Percentiles rank a stretch among this genome's conserved stretches.
Conservation (phyloP, 2,797 vertebrate genomes). For the Champsocephalus esox region DNA sequence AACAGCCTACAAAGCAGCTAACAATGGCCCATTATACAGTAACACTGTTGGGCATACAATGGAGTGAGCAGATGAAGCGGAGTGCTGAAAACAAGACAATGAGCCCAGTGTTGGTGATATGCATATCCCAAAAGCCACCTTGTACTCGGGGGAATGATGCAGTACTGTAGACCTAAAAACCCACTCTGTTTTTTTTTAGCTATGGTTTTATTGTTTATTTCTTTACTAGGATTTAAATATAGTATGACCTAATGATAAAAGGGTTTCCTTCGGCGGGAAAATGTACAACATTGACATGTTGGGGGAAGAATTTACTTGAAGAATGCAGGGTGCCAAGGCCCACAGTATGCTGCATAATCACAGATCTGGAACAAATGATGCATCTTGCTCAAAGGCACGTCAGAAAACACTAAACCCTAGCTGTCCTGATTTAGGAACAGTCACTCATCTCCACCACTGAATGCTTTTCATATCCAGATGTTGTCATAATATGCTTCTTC, state of each 20-base stretch:
- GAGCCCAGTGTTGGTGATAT: conserved; percentile 61
- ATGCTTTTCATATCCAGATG: conserved; percentile 7
- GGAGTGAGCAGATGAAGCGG: conserved; percentile 70
- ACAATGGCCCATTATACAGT: conserved; percentile 71
- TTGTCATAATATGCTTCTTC: not conserved
- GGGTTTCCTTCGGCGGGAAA: not conserved
- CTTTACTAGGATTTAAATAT: not conserved
- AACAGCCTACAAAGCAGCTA: conserved; percentile 24
- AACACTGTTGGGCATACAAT: conserved; percentile 53
- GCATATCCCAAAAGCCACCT: conserved; percentile 52
- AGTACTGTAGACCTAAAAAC: conserved; percentile 22
- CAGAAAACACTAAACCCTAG: conserved; percentile 12
- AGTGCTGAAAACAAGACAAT: conserved; percentile 65
- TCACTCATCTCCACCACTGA: not conserved
- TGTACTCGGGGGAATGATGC: conserved; percentile 50
- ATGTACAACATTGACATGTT: not conserved
- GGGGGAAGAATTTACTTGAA: not conserved
- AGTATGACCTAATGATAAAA: not conserved
- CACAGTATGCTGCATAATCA: conserved; percentile 22
- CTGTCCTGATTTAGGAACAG: conserved; percentile 3
- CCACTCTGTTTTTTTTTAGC: not conserved
- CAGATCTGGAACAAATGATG: conserved; percentile 17
- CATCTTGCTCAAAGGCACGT: conserved; percentile 28
- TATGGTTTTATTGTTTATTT: not conserved
- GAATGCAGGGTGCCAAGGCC: not conserved